Evolutionary conservation across 2,888 invertebrate genomes (phyloP).

Genomic region (Acanthacorydalis orientalis): DNA sequence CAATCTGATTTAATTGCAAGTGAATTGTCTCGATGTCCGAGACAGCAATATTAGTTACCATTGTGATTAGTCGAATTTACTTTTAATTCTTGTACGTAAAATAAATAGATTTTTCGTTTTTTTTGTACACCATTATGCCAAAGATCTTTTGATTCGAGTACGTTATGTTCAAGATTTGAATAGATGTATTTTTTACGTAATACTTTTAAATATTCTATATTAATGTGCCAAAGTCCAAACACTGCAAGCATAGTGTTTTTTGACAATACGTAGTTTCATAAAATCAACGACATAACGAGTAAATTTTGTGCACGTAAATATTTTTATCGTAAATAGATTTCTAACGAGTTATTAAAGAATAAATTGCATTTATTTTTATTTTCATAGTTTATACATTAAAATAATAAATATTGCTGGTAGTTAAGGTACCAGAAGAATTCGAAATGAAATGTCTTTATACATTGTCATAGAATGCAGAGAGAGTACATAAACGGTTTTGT

Average conservation of each 20-base stretch:
- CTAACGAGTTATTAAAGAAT: not conserved
- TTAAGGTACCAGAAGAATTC: not conserved
- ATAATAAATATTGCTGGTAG: not conserved
- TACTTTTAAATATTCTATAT: too few species aligned
- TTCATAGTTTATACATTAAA: not conserved
- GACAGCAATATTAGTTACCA: not conserved
- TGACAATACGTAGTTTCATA: slow-evolving; percentile 27
- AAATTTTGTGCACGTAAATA: not conserved
- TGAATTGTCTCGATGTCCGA: too few species aligned
- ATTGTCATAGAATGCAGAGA: too few species aligned
- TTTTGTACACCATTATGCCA: not conserved
- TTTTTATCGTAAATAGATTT: not conserved
- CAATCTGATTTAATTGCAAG: too few species aligned
- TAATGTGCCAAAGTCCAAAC: slow-evolving; percentile 5
- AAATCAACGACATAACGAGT: not conserved
- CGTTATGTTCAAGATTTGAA: not conserved
- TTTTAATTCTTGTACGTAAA: not conserved
- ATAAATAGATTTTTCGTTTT: not conserved
- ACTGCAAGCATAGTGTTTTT: slow-evolving; percentile 25
- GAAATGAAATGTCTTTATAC: not conserved
- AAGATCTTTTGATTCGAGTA: not conserved
- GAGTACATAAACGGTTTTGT: too few species aligned
- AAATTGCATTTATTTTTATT: not conserved
- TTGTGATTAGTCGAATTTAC: not conserved
- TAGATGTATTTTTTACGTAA: not conserved